Base-by-base conservation (phyloP, 2,113 vertebrate species). In the Symphodus melops region DNA sequence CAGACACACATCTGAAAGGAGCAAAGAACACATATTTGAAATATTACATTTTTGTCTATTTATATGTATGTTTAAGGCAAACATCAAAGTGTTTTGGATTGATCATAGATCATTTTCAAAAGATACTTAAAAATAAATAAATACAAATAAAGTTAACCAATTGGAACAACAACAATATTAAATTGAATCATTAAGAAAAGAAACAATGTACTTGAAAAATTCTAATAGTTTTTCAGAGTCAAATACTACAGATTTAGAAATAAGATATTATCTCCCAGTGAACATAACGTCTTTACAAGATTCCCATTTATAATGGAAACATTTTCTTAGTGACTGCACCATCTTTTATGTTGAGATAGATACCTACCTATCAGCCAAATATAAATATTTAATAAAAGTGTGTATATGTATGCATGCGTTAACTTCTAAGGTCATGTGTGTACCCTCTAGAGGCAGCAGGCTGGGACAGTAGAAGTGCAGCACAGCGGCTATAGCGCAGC, bases 401-500 rank as follows among this genome's bases (percentile, higher is more conserved):
- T 79, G 52, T 54, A 11, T 14, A n/a, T 48, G 48, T 21, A 23
- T 49, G 75, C n/a, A n/a, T 51, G 57, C 68, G 55, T 55, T 25
- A 56, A 48, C 8, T 49, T 73, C 20, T 8, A 44, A 19, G 58
- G 55, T 56, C 9, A 23, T 68, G 68, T 61, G 67, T 80, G 81
- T 92, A 98, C 96, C 96, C 86, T 97, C 96, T 0, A 98, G 91
- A 21, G 95, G 92, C 67, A 98, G 77, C 51, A 95, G 70, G 62
- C 92, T 86, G 14, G 96, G 95, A 83, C 96, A 97, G 77, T 97
- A 98, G 89, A 92, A 95, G 86, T 98, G 96, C 71, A 98, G 64
- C 0, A 92, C 93, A 49, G 96, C 94, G 0, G 96, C 96, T 11
- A 98, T 82, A 0, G 96, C 96, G 0, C 95, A 96, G 42, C 96